Conservation (phyloP, 1,140 invertebrate genomes). For the Laodelphax striatellus region DNA sequence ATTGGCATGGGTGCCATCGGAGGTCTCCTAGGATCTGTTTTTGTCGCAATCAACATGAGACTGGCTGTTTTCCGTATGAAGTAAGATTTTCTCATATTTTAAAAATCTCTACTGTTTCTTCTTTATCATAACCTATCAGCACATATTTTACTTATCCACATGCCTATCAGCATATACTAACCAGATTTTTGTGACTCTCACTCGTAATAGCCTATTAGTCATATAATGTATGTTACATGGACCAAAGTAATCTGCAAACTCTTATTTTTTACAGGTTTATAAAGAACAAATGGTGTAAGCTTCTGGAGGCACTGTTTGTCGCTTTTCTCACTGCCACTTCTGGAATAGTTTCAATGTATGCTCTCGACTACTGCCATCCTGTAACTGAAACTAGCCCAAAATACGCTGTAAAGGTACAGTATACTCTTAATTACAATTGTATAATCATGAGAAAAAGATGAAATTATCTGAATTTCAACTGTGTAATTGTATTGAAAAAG, state of each 20-base stretch:
- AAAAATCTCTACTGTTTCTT: background rate
- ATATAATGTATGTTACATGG: no score
- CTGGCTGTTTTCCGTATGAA: conserved; percentile 79
- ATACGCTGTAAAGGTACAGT: conserved; percentile 51
- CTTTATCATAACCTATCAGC: background rate
- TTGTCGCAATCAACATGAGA: conserved; percentile 86
- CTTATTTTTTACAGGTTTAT: conserved; percentile 67
- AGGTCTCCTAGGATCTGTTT: conserved; percentile 83
- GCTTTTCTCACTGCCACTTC: conserved; percentile 71
- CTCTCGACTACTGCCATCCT: conserved; percentile 72
- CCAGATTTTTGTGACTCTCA: no score
- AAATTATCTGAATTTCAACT: no score
- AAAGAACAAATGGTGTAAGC: conserved; percentile 55
- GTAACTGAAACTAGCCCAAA: conserved; percentile 56
- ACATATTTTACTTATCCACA: background rate
- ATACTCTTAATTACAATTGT: background rate
- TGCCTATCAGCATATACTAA: no score
- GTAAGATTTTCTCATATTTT: conserved; percentile 32
- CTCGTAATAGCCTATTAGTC: no score
- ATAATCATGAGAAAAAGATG: no score
- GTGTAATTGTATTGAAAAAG: no score
- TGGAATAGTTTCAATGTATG: conserved; percentile 81
- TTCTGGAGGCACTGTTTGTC: conserved; percentile 76
- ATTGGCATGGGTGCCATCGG: conserved; percentile 81
- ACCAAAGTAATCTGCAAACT: no score